Conservation (phyloP, 2,888 invertebrate species). For the Oegoconia quadripuncta region DNA sequence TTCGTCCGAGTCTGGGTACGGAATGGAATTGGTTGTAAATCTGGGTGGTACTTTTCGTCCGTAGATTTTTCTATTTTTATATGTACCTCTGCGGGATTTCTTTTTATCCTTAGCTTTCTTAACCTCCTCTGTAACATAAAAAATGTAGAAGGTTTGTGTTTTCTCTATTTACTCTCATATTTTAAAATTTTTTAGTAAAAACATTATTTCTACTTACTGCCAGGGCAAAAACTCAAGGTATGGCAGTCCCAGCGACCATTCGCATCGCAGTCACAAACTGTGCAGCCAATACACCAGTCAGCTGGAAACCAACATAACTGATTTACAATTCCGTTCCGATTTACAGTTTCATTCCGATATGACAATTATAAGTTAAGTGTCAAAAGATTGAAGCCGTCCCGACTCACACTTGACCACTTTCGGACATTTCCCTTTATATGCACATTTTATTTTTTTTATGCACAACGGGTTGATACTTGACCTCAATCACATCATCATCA, state of each 20-base stretch:
- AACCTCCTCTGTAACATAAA: not conserved
- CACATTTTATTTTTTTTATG: too few species aligned
- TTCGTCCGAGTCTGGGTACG: not conserved
- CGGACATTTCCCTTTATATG: too few species aligned
- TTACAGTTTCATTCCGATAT: too few species aligned
- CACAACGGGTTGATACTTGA: too few species aligned
- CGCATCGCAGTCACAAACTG: slow-evolving; percentile 59
- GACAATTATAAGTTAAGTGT: too few species aligned
- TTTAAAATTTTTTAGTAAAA: too few species aligned
- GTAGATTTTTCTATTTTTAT: not conserved
- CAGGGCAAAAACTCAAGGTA: slow-evolving; percentile 56
- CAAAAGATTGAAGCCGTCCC: too few species aligned
- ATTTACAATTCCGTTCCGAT: too few species aligned
- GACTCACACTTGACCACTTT: too few species aligned
- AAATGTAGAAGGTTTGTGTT: not conserved
- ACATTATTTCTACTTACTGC: slow-evolving; percentile 36
- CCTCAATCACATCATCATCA: too few species aligned
- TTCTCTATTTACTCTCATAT: too few species aligned
- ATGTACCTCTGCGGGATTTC: not conserved
- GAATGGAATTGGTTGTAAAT: not conserved
- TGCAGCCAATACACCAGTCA: slow-evolving; percentile 66
- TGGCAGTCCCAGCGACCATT: slow-evolving; percentile 62
- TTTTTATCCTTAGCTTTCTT: not conserved
- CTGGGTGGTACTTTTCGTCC: not conserved
- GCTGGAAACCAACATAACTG: slow-evolving; percentile 32